phyloP scores from a whole-genome alignment of 1,140 invertebrate genomes.

The Melanaphis sacchari region DNA sequence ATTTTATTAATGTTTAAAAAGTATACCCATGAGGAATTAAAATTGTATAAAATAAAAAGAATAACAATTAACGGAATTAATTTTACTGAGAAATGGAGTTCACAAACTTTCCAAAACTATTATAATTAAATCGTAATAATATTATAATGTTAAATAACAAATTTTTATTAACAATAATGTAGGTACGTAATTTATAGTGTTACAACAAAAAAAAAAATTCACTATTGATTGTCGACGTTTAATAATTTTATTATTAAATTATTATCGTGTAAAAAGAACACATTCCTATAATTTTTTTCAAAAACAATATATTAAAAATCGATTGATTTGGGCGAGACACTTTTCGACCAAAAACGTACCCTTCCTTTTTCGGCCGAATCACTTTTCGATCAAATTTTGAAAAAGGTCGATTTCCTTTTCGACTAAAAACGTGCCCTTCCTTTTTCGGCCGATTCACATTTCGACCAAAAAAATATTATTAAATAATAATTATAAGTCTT shows the following conservation, averaged over 20 bases:
- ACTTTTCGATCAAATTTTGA: no score
- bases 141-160: not conserved
- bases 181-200: not conserved
- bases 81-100: not conserved
- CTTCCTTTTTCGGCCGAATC: no score
- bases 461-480: no score
- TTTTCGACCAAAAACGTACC: no score
- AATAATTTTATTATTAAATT: not conserved
- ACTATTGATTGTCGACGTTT: not conserved
- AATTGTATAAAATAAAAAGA: not conserved
- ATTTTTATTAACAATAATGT: not conserved
- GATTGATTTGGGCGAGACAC: no score
- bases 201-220: not conserved
- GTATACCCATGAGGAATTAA: not conserved
- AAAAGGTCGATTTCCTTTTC: no score
- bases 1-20: not conserved
- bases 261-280: not conserved
- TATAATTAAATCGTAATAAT: not conserved
- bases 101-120: constrained; percentile 13
- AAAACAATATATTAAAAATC: not conserved
- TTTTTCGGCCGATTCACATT: no score
- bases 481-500: no score
- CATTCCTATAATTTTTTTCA: not conserved
- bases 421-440: no score
- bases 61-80: not conserved